phyloP scores from a whole-genome alignment of 2,888 invertebrate species.

The Watsonalla binaria region DNA sequence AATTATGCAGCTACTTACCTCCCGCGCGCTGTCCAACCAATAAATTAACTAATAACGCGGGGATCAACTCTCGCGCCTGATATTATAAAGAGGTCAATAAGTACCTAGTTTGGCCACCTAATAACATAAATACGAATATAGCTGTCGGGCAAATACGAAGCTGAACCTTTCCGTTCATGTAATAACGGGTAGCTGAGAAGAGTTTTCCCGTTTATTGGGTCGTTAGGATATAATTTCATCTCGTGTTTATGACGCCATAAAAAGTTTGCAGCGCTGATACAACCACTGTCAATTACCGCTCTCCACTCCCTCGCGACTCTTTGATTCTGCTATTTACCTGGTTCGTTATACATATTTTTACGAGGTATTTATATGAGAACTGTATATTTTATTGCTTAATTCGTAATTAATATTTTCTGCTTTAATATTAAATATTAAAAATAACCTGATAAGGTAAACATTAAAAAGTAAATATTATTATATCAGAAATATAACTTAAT shows the following conservation, averaged over 20 bases:
- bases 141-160: slow-evolving; percentile 39
- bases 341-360: slow-evolving; percentile 20
- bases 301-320: slow-evolving; percentile 33
- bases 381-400: background rate
- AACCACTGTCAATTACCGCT: slow-evolving; percentile 62
- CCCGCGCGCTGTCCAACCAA: slow-evolving; percentile 9
- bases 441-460: no score
- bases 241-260: slow-evolving; percentile 72
- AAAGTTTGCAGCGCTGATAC: slow-evolving; percentile 70
- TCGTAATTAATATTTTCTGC: background rate
- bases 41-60: slow-evolving; percentile 13
- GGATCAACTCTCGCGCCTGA: slow-evolving; percentile 6
- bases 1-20: slow-evolving; percentile 24
- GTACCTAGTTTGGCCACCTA: slow-evolving; percentile 31
- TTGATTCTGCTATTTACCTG: slow-evolving; percentile 35
- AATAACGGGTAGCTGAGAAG: slow-evolving; percentile 62
- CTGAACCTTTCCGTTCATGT: slow-evolving; percentile 55
- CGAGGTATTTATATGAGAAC: slow-evolving; percentile 1
- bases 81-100: slow-evolving; percentile 18
- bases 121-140: slow-evolving; percentile 45
- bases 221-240: slow-evolving; percentile 76
- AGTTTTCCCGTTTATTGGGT: slow-evolving; percentile 72
- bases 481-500: no score
- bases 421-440: background rate
- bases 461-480: no score